These are phyloP conservation scores for Acheta domesticus DNA, from an alignment of 2,888 invertebrate species.

Conservation along the genomic window DNA sequence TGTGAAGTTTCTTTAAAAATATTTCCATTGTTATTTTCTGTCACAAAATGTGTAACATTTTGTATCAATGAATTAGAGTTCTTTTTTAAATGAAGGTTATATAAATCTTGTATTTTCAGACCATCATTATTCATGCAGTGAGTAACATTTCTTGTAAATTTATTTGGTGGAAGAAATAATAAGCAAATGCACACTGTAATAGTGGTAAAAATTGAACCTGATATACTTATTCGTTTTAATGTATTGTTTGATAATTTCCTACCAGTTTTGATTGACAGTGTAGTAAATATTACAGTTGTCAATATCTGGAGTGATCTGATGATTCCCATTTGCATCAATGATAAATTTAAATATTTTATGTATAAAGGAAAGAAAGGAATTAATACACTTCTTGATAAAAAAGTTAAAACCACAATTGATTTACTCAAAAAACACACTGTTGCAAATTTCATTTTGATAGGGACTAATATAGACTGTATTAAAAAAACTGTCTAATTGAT, in stretches of 20 bases:
- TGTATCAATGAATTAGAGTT: no score
- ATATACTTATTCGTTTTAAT: not conserved
- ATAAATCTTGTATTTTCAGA: no score
- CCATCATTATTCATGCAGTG: not conserved
- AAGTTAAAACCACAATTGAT: slow-evolving; percentile 30
- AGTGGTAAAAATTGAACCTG: not conserved
- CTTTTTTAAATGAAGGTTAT: no score
- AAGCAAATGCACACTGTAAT: slow-evolving; percentile 21
- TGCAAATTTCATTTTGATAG: not conserved
- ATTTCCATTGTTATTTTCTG: no score
- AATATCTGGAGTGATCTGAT: slow-evolving; percentile 32
- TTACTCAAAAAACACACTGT: slow-evolving; percentile 21
- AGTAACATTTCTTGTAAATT: not conserved
- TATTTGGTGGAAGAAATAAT: not conserved
- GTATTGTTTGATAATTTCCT: not conserved
- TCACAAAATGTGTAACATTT: no score
- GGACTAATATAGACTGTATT: no score
- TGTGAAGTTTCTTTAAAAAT: no score
- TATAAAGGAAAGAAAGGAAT: slow-evolving; percentile 34
- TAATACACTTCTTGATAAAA: slow-evolving; percentile 30
- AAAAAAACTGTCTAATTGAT: no score
- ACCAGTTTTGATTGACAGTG: slow-evolving; percentile 25
- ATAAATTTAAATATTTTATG: slow-evolving; percentile 34
- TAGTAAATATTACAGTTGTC: slow-evolving; percentile 27
- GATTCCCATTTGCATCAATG: slow-evolving; percentile 32